Conservation (phyloP, 2,113 vertebrate species). For the Manacus vitellinus region DNA sequence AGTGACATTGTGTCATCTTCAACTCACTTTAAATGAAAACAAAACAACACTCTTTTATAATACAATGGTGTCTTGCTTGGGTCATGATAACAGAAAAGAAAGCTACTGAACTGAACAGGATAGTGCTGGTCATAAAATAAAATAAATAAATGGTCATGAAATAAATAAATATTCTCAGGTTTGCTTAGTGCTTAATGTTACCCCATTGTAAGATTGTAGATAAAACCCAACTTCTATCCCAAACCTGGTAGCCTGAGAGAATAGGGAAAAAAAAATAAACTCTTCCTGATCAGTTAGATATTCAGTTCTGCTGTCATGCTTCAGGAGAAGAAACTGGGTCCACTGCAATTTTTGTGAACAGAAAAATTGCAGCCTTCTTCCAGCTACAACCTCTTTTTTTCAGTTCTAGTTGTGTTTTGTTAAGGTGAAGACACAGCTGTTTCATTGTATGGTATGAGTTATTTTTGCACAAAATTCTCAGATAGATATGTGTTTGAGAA, state of each 20-base stretch:
- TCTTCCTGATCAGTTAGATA: not conserved
- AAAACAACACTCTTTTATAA: not conserved
- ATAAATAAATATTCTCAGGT: not conserved
- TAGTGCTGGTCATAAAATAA: not conserved
- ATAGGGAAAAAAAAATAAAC: not conserved
- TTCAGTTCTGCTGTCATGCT: not conserved
- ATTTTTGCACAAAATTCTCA: not conserved
- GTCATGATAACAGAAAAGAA: not conserved
- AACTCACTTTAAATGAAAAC: not conserved
- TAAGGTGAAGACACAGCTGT: not conserved
- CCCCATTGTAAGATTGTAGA: not conserved
- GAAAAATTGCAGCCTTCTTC: not conserved
- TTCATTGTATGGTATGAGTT: not conserved
- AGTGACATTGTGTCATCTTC: slow-evolving; percentile 54
- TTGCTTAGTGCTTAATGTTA: not conserved
- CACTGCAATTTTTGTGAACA: not conserved
- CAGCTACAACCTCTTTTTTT: not conserved
- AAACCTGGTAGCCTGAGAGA: not conserved
- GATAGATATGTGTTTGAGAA: not conserved
- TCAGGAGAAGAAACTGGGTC: not conserved
- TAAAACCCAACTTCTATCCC: not conserved
- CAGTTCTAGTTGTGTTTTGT: not conserved
- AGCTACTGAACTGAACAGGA: not conserved
- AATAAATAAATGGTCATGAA: no score
- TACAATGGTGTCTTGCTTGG: not conserved